Base-by-base conservation (phyloP, 2,113 vertebrate genomes). In the Opisthocomus hoazin region DNA sequence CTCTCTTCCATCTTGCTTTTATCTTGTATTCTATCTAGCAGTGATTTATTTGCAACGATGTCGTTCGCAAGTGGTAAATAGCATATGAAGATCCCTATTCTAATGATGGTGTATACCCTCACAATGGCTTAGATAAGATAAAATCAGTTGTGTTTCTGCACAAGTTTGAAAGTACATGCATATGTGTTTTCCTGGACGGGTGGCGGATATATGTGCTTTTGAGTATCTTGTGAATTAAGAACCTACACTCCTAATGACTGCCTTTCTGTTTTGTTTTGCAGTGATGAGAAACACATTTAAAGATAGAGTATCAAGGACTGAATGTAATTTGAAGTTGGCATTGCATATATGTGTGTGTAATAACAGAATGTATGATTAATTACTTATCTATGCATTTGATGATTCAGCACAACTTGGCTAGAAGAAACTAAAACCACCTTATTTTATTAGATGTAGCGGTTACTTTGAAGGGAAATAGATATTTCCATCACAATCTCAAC, bases 101-200 rank as follows among this genome's bases (percentile, higher is more conserved):
- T 61, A 46, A 39, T 46, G 34, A 68, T 17, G 15, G 23, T 39
- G 9, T 68, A 39, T 34, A 76, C 29, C 16, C 11, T 54, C 8
- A n/a, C 17, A 4, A 4, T 37, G 39, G 14, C 23, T 66, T 39
- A 80, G 17, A 53, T 24, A 41, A 70, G 8, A 16, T 51, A 46
- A 65, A 75, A 89, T 56, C 10, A 19, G 10, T 46, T 34, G 20
- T 1, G 58, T 75, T 73, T 66, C 43, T 48, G n/a, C 7, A 30
- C 4, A 16, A 22, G 3, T 32, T 21, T 5, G 13, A 43, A 58
- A 26, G 11, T 68, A 46, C 30, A 66, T 11, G 5, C 1, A 0
- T 37, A 18, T 1, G 5, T 27, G 2, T 74, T 91, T 86, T 58
- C 18, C n/a, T 85, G n/a, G 20, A 29, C n/a, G 20, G 17, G 1